A percentile compares a stretch with the other conserved stretches of the same genome.
These are phyloP conservation scores for Peromyscus leucopus DNA, from an alignment of 2,113 vertebrate species.

Conservation along the genomic window DNA sequence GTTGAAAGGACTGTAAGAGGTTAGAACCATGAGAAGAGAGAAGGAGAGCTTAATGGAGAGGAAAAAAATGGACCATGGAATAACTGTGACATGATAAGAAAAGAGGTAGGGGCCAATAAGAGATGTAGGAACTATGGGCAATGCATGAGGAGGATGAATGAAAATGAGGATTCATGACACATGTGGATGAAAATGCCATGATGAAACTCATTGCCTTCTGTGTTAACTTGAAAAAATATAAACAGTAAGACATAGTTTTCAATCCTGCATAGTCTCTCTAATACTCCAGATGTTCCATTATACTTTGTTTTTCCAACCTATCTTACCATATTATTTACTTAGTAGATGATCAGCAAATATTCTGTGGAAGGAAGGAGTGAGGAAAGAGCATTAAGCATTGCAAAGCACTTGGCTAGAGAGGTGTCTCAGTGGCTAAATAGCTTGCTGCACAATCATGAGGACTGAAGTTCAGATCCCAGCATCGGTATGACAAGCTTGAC, in stretches of 20 bases:
- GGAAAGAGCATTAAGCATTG: not conserved
- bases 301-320: not conserved
- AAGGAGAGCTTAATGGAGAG: not conserved
- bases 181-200: not conserved
- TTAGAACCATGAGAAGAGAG: not conserved
- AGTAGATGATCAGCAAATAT: not conserved
- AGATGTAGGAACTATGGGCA: not conserved
- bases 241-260: not conserved
- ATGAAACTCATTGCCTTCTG: not conserved
- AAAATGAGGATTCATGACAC: not conserved
- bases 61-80: not conserved
- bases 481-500: not conserved
- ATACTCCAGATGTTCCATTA: not conserved
- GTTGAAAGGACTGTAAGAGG: not conserved
- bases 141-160: not conserved
- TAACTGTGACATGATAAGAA: not conserved
- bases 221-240: not conserved
- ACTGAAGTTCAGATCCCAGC: too few species aligned
- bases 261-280: accelerated
- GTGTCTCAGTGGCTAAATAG: too few species aligned
- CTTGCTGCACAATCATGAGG: too few species aligned
- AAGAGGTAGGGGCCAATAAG: not conserved
- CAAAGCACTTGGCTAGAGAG: not conserved
- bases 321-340: not conserved
- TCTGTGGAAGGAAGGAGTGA: not conserved